Evolutionary conservation across 64 coral and sea anemone genomes (phyloP).

Genomic region (Actinia tenebrosa): DNA sequence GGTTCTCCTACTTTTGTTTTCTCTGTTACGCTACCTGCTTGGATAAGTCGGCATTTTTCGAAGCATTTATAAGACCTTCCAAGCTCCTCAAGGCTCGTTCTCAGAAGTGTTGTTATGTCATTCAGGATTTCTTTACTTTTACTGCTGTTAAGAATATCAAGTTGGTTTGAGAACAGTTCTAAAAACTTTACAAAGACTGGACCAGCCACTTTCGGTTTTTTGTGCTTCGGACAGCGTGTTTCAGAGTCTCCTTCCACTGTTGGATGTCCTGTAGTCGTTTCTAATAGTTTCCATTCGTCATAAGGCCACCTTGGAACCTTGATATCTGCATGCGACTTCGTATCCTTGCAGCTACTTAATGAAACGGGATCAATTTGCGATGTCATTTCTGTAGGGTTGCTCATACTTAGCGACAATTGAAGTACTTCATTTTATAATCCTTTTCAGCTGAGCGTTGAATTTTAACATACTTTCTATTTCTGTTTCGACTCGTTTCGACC

Average conservation of each 20-base stretch:
- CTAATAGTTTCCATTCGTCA: slow-evolving; percentile 32
- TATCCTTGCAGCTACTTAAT: background rate
- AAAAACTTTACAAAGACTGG: slow-evolving; percentile 46
- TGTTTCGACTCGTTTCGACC: too few species aligned
- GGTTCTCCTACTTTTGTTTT: slow-evolving; percentile 52
- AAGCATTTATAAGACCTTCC: slow-evolving; percentile 60
- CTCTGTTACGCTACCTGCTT: slow-evolving; percentile 55
- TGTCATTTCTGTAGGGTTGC: too few species aligned
- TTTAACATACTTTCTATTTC: too few species aligned
- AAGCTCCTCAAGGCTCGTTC: slow-evolving; percentile 30
- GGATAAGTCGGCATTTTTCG: slow-evolving; percentile 50
- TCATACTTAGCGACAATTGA: too few species aligned
- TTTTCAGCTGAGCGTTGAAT: too few species aligned
- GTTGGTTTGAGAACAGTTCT: slow-evolving; percentile 32
- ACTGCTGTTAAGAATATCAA: slow-evolving; percentile 28
- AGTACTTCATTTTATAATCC: too few species aligned
- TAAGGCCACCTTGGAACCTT: slow-evolving; percentile 26
- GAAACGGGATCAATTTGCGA: too few species aligned
- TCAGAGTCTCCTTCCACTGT: background rate
- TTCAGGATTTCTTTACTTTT: background rate
- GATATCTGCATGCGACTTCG: background rate
- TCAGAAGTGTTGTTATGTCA: slow-evolving; percentile 19
- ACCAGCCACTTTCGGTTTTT: slow-evolving; percentile 26
- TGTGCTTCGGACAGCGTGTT: slow-evolving; percentile 11
- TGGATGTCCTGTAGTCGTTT: background rate